These are phyloP conservation scores for Drosophila pseudoananassae DNA, from an alignment of 1,140 invertebrate genomes.

Conservation along the genomic window DNA sequence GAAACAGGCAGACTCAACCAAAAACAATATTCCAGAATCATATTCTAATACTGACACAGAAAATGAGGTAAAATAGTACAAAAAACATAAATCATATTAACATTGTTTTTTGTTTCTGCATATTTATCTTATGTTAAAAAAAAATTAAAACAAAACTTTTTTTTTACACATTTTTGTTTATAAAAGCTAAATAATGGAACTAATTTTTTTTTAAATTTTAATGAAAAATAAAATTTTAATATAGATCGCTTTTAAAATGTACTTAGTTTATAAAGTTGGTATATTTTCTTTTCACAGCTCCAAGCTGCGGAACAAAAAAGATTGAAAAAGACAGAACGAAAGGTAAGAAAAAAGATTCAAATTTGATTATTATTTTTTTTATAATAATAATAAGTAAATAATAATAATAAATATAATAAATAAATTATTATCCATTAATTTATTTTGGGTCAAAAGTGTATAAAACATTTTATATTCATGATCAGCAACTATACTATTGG, in stretches of 20 bases:
- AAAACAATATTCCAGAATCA: not conserved
- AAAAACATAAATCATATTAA: not conserved
- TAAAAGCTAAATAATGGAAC: no score
- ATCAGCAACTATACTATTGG: no score
- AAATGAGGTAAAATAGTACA: slow-evolving; percentile 11
- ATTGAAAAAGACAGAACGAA: slow-evolving; percentile 67
- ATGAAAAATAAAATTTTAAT: no score
- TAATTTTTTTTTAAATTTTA: not conserved
- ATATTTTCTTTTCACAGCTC: slow-evolving; percentile 33
- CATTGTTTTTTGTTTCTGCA: not conserved
- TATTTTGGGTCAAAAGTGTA: not conserved
- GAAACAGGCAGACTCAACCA: not conserved
- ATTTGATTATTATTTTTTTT: not conserved
- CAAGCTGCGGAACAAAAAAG: slow-evolving; percentile 40
- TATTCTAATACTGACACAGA: not conserved
- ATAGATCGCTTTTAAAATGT: not conserved
- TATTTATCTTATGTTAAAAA: not conserved
- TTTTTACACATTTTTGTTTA: no score
- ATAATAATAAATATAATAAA: no score
- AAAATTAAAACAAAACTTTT: not conserved
- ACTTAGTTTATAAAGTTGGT: not conserved
- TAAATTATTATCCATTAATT: slow-evolving; percentile 8
- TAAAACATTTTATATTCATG: no score
- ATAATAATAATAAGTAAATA: no score
- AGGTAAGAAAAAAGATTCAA: slow-evolving; percentile 44